Percentiles rank a stretch among this genome's conserved stretches.
Conservation (phyloP, 2,888 invertebrate species). For the Drosophila leonis region DNA sequence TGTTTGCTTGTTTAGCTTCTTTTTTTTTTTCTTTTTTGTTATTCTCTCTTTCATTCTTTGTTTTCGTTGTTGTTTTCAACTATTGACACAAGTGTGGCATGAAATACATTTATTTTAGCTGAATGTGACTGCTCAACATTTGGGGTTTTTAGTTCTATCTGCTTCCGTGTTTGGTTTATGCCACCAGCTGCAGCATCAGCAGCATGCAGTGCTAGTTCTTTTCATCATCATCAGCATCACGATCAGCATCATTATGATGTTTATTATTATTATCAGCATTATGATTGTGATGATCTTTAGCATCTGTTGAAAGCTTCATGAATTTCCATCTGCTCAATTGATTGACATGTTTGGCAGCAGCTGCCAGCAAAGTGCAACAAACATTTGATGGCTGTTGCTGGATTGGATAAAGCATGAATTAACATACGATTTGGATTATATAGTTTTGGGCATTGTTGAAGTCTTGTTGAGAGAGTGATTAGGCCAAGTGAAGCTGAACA, state of each 20-base stretch:
- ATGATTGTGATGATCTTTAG: constrained; percentile 6
- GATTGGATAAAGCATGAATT: constrained; percentile 2
- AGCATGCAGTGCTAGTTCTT: constrained; percentile 25
- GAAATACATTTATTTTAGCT: constrained; percentile 33
- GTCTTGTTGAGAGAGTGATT: background rate
- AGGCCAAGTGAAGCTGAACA: background rate
- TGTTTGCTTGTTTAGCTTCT: background rate
- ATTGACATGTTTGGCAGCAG: constrained; percentile 73
- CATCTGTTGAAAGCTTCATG: constrained; percentile 45
- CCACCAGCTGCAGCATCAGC: constrained; percentile 28
- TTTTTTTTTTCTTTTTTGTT: too few relatives aligned
- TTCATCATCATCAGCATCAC: constrained; percentile 13
- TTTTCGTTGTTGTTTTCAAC: constrained; percentile 32
- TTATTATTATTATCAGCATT: constrained; percentile 18
- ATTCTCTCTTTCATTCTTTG: background rate
- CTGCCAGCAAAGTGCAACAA: constrained; percentile 60
- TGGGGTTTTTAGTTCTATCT: constrained; percentile 30
- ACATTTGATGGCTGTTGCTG: constrained; percentile 18
- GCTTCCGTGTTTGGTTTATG: constrained; percentile 53
- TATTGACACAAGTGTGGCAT: constrained; percentile 76
- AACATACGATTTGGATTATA: constrained; percentile 13
- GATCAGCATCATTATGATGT: background rate
- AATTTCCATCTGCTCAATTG: constrained; percentile 39
- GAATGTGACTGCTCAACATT: constrained; percentile 58
- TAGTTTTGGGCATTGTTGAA: too few relatives aligned